These are phyloP conservation scores for Linnaemya tessellans DNA, from an alignment of 2,888 invertebrate species.

Conservation along the genomic window DNA sequence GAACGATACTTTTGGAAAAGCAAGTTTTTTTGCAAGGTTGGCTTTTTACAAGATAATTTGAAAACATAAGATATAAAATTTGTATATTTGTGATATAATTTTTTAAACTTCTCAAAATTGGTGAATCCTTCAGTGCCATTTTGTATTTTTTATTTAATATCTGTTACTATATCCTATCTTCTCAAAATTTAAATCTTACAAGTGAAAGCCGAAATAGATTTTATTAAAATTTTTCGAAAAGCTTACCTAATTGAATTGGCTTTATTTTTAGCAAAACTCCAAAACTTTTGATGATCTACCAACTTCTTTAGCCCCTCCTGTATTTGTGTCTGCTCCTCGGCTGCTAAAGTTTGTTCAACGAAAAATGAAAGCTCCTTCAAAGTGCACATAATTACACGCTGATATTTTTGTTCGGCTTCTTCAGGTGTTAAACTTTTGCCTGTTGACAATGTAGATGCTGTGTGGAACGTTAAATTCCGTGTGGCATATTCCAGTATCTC, in stretches of 20 bases:
- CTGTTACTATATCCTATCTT: too few relatives aligned
- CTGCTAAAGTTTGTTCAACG: constrained; percentile 85
- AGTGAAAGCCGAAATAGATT: too few relatives aligned
- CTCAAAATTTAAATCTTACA: too few relatives aligned
- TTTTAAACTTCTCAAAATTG: too few relatives aligned
- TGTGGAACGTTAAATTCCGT: constrained; percentile 87
- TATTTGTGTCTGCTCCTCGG: constrained; percentile 79
- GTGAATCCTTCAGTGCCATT: too few relatives aligned
- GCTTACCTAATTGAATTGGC: constrained; percentile 83
- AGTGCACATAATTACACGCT: constrained; percentile 87
- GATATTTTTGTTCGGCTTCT: constrained; percentile 88
- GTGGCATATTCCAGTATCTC: constrained; percentile 90
- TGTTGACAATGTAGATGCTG: constrained; percentile 84
- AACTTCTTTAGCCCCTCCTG: constrained; percentile 84
- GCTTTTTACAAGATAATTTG: too few relatives aligned
- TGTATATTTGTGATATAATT: too few relatives aligned
- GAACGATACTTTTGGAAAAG: too few relatives aligned
- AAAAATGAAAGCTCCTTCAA: constrained; percentile 87
- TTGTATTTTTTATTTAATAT: too few relatives aligned
- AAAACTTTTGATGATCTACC: constrained; percentile 87
- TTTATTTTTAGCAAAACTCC: constrained; percentile 87
- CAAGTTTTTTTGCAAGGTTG: too few relatives aligned
- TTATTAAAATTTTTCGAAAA: neutral
- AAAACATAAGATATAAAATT: too few relatives aligned
- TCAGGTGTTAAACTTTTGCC: constrained; percentile 85